Conservation (phyloP, 2,113 vertebrate species). For the Brienomyrus brachyistius region DNA sequence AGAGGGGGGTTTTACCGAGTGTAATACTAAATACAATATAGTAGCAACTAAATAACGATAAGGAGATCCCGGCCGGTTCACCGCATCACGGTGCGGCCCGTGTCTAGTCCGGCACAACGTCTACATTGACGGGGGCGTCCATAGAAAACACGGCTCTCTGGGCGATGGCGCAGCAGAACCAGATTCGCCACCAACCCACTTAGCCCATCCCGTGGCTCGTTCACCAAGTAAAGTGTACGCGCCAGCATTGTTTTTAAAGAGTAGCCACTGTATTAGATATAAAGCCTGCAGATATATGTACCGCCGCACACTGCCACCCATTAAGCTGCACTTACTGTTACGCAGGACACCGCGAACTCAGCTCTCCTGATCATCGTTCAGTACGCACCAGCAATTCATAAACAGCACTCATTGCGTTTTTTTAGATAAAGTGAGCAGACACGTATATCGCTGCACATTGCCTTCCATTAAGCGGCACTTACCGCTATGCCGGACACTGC, state of each 20-base stretch:
- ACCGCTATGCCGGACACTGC: background rate
- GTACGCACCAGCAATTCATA: background rate
- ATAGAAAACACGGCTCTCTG: background rate
- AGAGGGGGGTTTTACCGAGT: background rate
- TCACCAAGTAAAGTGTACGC: background rate
- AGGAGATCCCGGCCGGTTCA: background rate
- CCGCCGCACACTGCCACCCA: background rate
- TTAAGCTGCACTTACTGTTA: background rate
- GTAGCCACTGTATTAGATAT: background rate
- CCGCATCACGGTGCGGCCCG: background rate
- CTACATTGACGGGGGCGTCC: background rate
- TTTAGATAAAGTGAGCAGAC: background rate
- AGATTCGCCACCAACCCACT: background rate
- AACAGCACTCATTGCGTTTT: background rate
- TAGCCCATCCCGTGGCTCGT: background rate
- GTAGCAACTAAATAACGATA: background rate
- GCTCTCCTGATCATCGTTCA: background rate
- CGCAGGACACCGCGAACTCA: background rate
- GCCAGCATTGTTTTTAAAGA: background rate
- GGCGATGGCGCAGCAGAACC: background rate
- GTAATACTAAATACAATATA: background rate
- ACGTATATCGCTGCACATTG: background rate
- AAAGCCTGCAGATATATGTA: background rate
- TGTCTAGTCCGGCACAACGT: background rate
- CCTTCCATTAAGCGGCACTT: background rate